Evolutionary conservation across 2,888 invertebrate species (phyloP).

Genomic region (Athripsodes cinereus): DNA sequence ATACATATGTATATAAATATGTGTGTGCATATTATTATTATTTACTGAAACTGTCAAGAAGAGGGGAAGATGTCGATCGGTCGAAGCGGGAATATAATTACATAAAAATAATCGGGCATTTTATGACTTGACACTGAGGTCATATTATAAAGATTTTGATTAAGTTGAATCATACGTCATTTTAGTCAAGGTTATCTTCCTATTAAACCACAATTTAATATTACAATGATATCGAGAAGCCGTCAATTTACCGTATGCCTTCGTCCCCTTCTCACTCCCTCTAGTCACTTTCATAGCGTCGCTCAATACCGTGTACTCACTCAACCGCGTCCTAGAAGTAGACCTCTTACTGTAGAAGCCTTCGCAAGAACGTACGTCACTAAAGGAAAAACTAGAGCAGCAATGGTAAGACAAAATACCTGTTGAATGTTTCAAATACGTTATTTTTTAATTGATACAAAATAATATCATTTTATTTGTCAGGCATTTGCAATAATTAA

Average conservation of each 20-base stretch:
- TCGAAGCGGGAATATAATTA: too few species aligned
- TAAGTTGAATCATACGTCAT: background rate
- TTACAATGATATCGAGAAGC: background rate
- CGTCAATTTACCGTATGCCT: conserved; percentile 3
- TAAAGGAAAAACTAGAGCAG: conserved; percentile 17
- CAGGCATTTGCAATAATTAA: too few species aligned
- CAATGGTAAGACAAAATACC: conserved; percentile 14
- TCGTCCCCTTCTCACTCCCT: conserved; percentile 3
- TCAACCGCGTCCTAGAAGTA: background rate
- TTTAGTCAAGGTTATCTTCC: conserved; percentile 11
- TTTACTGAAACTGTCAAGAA: too few species aligned
- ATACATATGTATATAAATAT: too few species aligned
- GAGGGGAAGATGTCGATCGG: too few species aligned
- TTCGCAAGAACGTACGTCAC: conserved; percentile 5
- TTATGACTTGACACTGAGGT: conserved; percentile 7
- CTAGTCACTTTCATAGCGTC: conserved; percentile 11
- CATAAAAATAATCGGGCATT: background rate
- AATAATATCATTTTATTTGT: too few species aligned
- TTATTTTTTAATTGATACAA: too few species aligned
- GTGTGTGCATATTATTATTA: too few species aligned
- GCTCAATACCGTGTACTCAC: conserved; percentile 2
- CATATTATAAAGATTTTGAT: conserved; percentile 2
- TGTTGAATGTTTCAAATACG: conserved; percentile 8
- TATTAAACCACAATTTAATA: conserved; percentile 4
- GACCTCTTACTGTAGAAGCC: conserved; percentile 3